Conservation (phyloP, 2,113 vertebrate species). For the Lycaon pictus region DNA sequence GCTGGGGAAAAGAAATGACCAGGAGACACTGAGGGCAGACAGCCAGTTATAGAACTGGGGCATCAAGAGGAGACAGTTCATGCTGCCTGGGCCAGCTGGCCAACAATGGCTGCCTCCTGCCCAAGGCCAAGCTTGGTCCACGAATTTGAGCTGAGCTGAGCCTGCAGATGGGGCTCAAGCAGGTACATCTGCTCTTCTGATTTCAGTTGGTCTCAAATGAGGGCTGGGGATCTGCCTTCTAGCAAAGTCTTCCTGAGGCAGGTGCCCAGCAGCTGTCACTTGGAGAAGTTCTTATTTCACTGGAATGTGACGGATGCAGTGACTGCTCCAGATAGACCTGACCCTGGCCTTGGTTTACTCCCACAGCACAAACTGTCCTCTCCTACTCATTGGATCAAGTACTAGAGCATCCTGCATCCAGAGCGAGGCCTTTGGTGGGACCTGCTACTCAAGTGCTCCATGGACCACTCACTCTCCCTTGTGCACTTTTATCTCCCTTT, state of each 20-base stretch:
- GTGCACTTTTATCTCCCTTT: neutral
- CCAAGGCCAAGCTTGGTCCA: neutral
- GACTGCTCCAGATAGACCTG: neutral
- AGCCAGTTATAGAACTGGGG: no score
- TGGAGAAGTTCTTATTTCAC: neutral
- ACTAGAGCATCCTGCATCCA: neutral
- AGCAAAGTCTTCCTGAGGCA: neutral
- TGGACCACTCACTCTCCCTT: fast-evolving
- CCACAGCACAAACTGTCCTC: neutral
- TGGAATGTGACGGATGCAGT: neutral
- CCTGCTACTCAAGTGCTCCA: neutral
- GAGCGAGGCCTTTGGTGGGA: fast-evolving
- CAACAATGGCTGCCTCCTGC: neutral
- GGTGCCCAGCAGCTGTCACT: neutral
- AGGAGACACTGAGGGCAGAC: neutral
- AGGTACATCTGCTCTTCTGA: neutral
- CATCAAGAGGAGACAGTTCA: neutral
- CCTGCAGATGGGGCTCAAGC: neutral
- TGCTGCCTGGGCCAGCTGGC: neutral
- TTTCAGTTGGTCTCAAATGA: neutral
- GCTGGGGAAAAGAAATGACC: neutral
- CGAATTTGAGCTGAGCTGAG: neutral
- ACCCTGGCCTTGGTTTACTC: neutral
- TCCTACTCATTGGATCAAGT: neutral
- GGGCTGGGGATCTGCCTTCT: neutral